phyloP scores from a whole-genome alignment of 1,140 invertebrate species.

The Conus ventricosus region DNA sequence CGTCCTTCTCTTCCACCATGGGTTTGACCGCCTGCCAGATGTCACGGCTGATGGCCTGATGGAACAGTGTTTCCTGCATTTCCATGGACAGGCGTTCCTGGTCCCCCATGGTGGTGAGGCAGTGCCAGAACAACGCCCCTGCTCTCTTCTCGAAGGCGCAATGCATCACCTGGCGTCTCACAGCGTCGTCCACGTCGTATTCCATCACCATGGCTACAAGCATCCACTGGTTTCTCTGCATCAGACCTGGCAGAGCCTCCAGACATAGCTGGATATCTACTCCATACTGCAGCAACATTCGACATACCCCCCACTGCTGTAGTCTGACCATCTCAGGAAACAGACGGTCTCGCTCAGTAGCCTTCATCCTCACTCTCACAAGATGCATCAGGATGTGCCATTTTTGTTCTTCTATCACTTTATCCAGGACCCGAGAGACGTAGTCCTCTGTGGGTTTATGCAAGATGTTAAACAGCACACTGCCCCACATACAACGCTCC shows the following conservation, averaged over 20 bases:
- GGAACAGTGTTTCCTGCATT: background rate
- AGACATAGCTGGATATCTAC: background rate
- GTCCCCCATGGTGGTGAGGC: background rate
- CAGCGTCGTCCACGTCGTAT: slow-evolving; percentile 1
- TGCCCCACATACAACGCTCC: background rate
- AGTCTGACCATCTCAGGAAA: slow-evolving; percentile 16
- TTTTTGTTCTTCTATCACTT: background rate
- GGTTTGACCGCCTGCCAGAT: slow-evolving; percentile 20
- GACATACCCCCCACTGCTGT: background rate
- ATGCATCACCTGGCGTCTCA: background rate
- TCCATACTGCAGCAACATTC: background rate
- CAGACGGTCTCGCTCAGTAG: background rate
- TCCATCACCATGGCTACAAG: slow-evolving; percentile 9
- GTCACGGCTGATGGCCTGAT: background rate
- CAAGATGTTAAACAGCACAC: background rate
- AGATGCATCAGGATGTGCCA: slow-evolving; percentile 13
- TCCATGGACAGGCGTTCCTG: background rate
- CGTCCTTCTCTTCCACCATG: slow-evolving; percentile 13
- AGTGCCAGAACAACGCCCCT: background rate
- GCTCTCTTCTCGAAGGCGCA: background rate
- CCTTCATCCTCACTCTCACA: background rate
- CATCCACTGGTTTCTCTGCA: background rate
- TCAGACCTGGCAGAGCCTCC: background rate
- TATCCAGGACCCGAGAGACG: background rate
- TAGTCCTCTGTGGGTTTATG: background rate